Percentiles rank a stretch among this genome's conserved stretches.
phyloP scores from a whole-genome alignment of 2,888 invertebrate species.

The Apodemia mormo region DNA sequence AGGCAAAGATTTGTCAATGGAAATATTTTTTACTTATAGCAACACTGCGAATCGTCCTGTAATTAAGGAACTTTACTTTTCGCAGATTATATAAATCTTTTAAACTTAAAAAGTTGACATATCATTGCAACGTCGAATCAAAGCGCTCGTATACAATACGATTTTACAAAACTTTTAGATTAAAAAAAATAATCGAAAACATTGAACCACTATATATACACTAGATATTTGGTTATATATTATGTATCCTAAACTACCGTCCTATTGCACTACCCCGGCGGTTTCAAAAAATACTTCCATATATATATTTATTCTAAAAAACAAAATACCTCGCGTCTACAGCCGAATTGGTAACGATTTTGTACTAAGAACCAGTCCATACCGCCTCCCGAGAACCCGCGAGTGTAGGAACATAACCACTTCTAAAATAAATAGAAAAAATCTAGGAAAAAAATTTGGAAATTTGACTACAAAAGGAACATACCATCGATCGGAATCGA shows the following conservation, averaged over 20 bases:
- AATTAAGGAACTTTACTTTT: not conserved
- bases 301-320: constrained; percentile 58
- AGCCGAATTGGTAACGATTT: constrained; percentile 64
- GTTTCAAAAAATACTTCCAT: constrained; percentile 64
- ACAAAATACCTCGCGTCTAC: constrained; percentile 48
- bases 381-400: constrained; percentile 56
- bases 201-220: constrained; percentile 48
- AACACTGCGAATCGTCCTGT: not conserved
- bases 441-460: constrained; percentile 29
- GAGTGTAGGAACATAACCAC: constrained; percentile 42
- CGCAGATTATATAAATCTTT: constrained; percentile 26
- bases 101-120: constrained; percentile 36
- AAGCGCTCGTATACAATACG: constrained; percentile 27
- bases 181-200: constrained; percentile 43
- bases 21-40: constrained; percentile 1
- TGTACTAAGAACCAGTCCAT: constrained; percentile 53
- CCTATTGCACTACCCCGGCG: constrained; percentile 80
- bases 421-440: constrained; percentile 30
- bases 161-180: constrained; percentile 24
- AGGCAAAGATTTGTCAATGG: constrained; percentile 17
- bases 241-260: constrained; percentile 61
- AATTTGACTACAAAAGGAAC: constrained; percentile 26
- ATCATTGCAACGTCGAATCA: constrained; percentile 32
- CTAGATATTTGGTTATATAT: constrained; percentile 58
- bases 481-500: constrained; percentile 18